Evolutionary conservation across 2,113 vertebrate genomes (phyloP), one percentile per base, ranked within the genome.

Genomic region (Bettongia penicillata): DNA sequence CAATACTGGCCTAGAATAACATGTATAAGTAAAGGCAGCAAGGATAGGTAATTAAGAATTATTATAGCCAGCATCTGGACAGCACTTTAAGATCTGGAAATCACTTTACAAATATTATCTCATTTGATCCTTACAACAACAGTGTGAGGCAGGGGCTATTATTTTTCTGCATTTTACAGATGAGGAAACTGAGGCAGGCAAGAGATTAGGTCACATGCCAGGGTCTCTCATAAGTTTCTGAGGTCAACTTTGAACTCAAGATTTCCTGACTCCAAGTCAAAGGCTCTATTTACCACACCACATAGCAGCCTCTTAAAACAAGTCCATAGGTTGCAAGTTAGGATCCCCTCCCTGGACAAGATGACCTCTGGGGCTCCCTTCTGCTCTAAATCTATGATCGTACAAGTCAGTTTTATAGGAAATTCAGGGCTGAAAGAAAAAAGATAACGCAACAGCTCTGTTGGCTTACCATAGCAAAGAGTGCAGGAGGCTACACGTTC

Each of bases 391-490:
- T 43, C 50, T 8, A 84, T 43, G n/a, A 84, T 8, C n/a, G n/a
- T 43, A 23, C 7, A 84, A 51, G 90, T 50, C 0, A 0, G 24
- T 52, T 23, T 0, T 1, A 31, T 23, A n/a, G 25, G 53, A 90
- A 57, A 48, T 1, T 48, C 6, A 31, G 90, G 47, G 24, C 48
- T 50, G 26, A 10, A 48, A 90, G 90, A 90, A 51, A 48, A 43
- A 48, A 50, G 14, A 90, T 31, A 51, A 90, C 28, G 23, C 12
- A 49, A 26, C 26, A 31, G 28, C n/a, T 48, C 3, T n/a, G 26
- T 92, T 2, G 2, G 89, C 98, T 99, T 98, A 99, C 99, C 99
- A 28, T 98, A 99, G 96, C 99, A 99, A 97, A 99, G 97, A 0
- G 98, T 97, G 26, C 99, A 99, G 91, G n/a, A 23, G 2, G 90